Percentiles rank a stretch among this genome's conserved stretches.
Conservation (phyloP, 2,888 invertebrate genomes). For the Lasioglossum figueresi region DNA sequence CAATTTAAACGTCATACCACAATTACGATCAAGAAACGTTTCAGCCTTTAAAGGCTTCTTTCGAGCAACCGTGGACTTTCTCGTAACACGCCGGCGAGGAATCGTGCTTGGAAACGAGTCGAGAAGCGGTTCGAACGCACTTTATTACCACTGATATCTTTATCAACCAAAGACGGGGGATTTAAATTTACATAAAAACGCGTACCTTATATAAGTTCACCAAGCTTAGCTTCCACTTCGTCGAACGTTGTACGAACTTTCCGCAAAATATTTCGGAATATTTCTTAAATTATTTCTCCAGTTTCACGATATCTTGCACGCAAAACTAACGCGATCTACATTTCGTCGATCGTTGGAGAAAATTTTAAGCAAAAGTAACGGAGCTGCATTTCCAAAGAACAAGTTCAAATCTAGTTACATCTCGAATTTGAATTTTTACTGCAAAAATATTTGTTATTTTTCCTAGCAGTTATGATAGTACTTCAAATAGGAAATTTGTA, state of each 20-base stretch:
- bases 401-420: neutral
- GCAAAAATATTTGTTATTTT: neutral
- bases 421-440: neutral
- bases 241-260: neutral
- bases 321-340: neutral
- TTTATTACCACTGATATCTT: constrained; percentile 37
- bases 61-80: constrained; percentile 42
- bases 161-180: constrained; percentile 20
- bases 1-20: constrained; percentile 60
- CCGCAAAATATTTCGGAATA: neutral
- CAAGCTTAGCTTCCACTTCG: too few relatives aligned
- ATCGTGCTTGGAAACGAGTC: constrained; percentile 37
- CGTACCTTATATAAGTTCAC: neutral
- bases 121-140: constrained; percentile 19
- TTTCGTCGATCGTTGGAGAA: neutral
- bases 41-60: constrained; percentile 43
- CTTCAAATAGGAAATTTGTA: too few relatives aligned
- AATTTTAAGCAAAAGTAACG: neutral
- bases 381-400: neutral
- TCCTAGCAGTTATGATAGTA: neutral
- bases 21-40: constrained; percentile 59
- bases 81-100: constrained; percentile 30
- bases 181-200: neutral
- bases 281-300: neutral
- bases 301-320: neutral